phyloP scores from a whole-genome alignment of 1,140 invertebrate species.

The Phortica variegata region DNA sequence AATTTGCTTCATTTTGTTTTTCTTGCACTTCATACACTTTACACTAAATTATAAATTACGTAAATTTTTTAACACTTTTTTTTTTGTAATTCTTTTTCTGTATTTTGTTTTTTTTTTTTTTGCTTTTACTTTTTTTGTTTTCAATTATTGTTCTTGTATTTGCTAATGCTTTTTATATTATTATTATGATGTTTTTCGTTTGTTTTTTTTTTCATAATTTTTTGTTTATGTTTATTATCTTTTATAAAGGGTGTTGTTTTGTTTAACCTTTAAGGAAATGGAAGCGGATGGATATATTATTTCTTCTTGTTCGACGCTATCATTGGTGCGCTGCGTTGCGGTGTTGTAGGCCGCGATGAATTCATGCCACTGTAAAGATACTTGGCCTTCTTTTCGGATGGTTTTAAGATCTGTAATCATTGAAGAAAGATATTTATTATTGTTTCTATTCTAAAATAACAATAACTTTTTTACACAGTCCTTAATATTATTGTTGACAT shows the following conservation, averaged over 20 bases:
- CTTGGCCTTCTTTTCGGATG: conserved; percentile 98
- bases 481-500: too few species aligned
- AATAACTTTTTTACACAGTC: too few species aligned
- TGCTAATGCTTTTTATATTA: conserved; percentile 16
- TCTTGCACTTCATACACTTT: too few species aligned
- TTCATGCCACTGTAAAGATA: conserved; percentile 93
- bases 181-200: conserved; percentile 7
- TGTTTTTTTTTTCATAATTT: conserved; percentile 1
- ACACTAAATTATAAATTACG: too few species aligned
- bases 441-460: neutral
- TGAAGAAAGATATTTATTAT: conserved; percentile 2
- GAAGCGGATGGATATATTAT: conserved; percentile 62
- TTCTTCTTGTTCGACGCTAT: conserved; percentile 72
- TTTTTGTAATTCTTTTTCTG: too few species aligned
- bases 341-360: conserved; percentile 79
- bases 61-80: too few species aligned
- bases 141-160: conserved; percentile 17
- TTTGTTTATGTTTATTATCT: neutral
- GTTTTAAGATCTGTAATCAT: conserved; percentile 86
- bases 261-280: conserved; percentile 57
- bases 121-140: conserved; percentile 8
- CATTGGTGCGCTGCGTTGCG: conserved; percentile 75
- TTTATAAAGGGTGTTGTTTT: conserved; percentile 1
- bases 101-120: too few species aligned
- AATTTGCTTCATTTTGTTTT: too few species aligned